Evolutionary conservation across 2,888 invertebrate genomes (phyloP).

Genomic region (Myopa testacea): DNA sequence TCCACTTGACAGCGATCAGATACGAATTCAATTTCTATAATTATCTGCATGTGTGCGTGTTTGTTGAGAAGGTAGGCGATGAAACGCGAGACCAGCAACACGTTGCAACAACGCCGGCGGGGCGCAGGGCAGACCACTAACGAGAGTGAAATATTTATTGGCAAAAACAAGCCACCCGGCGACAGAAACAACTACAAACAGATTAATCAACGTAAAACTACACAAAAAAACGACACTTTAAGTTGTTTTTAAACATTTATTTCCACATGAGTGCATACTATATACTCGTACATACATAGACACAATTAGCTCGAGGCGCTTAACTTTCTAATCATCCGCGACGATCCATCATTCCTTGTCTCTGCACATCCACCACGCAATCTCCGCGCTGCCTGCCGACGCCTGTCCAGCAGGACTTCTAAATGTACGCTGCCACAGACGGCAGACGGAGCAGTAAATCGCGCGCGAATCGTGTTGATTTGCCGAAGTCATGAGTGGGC

Average conservation of each 20-base stretch:
- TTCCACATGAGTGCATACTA: background rate
- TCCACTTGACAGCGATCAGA: slow-evolving; percentile 32
- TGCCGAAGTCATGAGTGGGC: slow-evolving; percentile 48
- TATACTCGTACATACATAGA: slow-evolving; percentile 20
- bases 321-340: slow-evolving; percentile 48
- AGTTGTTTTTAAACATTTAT: background rate
- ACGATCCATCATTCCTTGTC: slow-evolving; percentile 43
- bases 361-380: background rate
- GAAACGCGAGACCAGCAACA: background rate
- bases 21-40: slow-evolving; percentile 38
- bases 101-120: background rate
- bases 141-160: slow-evolving; percentile 26
- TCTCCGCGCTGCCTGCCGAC: background rate
- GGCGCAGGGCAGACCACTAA: background rate
- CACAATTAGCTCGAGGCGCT: slow-evolving; percentile 38
- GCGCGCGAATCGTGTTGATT: slow-evolving; percentile 50
- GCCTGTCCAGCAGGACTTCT: slow-evolving; percentile 17
- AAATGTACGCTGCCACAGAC: slow-evolving; percentile 34
- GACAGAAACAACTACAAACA: slow-evolving; percentile 1
- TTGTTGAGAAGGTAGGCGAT: background rate
- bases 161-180: slow-evolving; percentile 7
- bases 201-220: background rate
- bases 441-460: slow-evolving; percentile 38
- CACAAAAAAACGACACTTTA: slow-evolving; percentile 6
- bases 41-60: slow-evolving; percentile 17